phyloP scores from a whole-genome alignment of 2,113 vertebrate genomes.

The Rhipidura dahli region DNA sequence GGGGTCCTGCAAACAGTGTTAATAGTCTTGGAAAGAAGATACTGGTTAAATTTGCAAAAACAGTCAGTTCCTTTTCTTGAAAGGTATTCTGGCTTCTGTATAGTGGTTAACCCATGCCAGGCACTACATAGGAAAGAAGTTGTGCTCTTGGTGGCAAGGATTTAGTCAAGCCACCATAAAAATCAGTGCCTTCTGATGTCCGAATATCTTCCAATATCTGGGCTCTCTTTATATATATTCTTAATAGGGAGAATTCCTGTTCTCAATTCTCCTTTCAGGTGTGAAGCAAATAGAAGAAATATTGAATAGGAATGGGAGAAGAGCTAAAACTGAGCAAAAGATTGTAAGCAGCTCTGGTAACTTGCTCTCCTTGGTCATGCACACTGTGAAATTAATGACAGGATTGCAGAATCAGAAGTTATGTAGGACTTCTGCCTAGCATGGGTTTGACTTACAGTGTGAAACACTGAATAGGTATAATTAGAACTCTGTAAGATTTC shows the following conservation, averaged over 20 bases:
- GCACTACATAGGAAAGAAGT: background rate
- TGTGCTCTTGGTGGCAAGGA: background rate
- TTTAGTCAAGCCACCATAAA: background rate
- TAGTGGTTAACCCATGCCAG: background rate
- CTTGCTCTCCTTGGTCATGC: background rate
- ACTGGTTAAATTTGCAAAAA: background rate
- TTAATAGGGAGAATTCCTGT: background rate
- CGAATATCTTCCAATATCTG: background rate
- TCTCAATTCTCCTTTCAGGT: background rate
- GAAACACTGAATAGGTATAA: background rate
- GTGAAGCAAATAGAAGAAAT: background rate
- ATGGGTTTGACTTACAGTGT: background rate
- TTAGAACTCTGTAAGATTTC: background rate
- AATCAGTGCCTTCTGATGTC: background rate
- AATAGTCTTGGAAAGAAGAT: background rate
- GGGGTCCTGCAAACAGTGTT: background rate
- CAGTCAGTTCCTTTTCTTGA: background rate
- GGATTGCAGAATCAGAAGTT: background rate
- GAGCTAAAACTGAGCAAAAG: background rate
- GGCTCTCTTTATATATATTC: background rate
- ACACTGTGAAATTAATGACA: background rate
- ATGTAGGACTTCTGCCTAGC: background rate
- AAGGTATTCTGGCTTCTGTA: background rate
- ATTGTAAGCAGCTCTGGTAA: background rate
- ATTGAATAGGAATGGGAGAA: background rate